These are phyloP conservation scores for Dendrolimus houi DNA, from an alignment of 2,888 invertebrate genomes.

Conservation along the genomic window DNA sequence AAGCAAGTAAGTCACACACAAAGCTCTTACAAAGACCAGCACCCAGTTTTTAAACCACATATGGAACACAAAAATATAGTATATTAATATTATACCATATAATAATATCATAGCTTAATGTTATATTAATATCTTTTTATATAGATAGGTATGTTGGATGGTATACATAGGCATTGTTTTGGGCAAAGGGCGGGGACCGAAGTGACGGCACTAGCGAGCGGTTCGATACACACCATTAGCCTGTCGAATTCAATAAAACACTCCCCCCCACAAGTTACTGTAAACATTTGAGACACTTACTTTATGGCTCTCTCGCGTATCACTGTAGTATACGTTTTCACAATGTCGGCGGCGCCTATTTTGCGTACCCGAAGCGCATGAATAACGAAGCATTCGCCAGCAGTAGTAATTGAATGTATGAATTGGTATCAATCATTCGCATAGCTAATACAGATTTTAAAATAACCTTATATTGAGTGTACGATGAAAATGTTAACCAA, in stretches of 20 bases:
- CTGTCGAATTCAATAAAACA: slow-evolving; percentile 17
- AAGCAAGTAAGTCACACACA: no score
- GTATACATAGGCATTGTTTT: slow-evolving; percentile 13
- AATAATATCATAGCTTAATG: no score
- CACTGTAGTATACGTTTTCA: slow-evolving; percentile 17
- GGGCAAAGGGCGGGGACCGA: slow-evolving; percentile 13
- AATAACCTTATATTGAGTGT: slow-evolving; percentile 20
- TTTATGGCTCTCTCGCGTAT: slow-evolving; percentile 4
- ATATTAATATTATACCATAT: no score
- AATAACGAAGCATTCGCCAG: slow-evolving; percentile 42
- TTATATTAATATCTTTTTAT: no score
- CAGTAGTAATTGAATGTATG: slow-evolving; percentile 36
- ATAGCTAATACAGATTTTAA: slow-evolving; percentile 30
- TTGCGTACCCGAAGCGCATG: slow-evolving; percentile 14
- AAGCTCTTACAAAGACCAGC: no score
- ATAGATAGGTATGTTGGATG: slow-evolving; percentile 1
- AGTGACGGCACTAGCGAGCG: slow-evolving; percentile 13
- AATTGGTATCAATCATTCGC: slow-evolving; percentile 50
- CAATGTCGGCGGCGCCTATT: slow-evolving; percentile 12
- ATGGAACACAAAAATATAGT: no score
- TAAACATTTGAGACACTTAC: slow-evolving; percentile 15
- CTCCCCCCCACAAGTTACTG: slow-evolving; percentile 12
- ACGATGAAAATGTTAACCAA: not conserved
- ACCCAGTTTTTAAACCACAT: no score
- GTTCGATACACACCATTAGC: slow-evolving; percentile 16